Evolutionary conservation across 2,113 vertebrate genomes (phyloP), one percentile per base, ranked within the genome.

Genomic region (cat (Felis catus)): DNA sequence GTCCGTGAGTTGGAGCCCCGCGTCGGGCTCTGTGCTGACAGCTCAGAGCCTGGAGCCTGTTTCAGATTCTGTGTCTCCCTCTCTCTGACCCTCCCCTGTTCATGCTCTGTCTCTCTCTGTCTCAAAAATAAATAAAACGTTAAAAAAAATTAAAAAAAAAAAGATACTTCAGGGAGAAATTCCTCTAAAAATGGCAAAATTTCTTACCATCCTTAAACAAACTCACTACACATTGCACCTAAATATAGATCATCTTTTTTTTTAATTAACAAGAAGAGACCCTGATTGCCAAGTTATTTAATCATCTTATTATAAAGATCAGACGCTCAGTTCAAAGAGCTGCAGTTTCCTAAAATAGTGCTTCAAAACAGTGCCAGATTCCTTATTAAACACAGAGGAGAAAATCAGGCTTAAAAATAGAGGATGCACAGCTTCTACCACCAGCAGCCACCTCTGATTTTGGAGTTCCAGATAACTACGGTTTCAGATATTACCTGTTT

Each of bases 401-500:
- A 89, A 86, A 84, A 80, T 29, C 45, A 29, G 61, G 78, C 39
- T 61, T 11, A 70, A 19, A 33, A 51, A 16, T 15, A 31, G 3
- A 27, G 41, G 29, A 53, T 58, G n/a, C 27, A 51, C 4, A 68
- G 70, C 33, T 68, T 82, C 82, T 25, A 14, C 31, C 31, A 61
- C 48, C 73, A 61, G 3, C 0, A 14, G 74, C 14, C 79, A 73
- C 39, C 18, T 25, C 86, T 66, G 53, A 61, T 16, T 29, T 76
- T 78, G 9, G 19, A 51, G n/a, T 41, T n/a, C 71, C 51, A 51
- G 2, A 21, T 33, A 18, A 53, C 63, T 71, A 23, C 8, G 27
- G 39, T 4, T 4, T 55, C 23, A 27, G 87, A 7, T 5, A 9
- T 98, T 97, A 99, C 99, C 99, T 99, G 97, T 99, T 99, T 97